Percentiles rank a stretch among this genome's conserved stretches.
Evolutionary conservation across 2,888 invertebrate species (phyloP).

Genomic region (Drosophila cognata): DNA sequence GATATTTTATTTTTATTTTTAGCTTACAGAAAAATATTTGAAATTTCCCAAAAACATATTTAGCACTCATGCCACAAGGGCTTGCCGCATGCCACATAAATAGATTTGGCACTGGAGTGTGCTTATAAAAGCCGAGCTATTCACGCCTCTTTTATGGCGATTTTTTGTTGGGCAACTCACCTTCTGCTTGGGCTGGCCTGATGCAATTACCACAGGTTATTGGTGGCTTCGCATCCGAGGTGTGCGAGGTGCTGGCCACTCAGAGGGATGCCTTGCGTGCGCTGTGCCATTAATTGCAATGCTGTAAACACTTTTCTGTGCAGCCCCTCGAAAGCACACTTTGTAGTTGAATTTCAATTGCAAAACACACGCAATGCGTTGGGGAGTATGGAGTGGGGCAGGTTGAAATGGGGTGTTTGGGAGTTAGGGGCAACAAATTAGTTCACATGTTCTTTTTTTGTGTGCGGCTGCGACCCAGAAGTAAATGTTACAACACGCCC

Average conservation of each 20-base stretch:
- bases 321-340: slow-evolving; percentile 36
- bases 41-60: neutral
- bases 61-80: neutral
- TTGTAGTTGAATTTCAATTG: slow-evolving; percentile 76
- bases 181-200: slow-evolving; percentile 5
- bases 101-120: slow-evolving; percentile 45
- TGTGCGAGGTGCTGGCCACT: slow-evolving; percentile 28
- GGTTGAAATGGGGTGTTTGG: slow-evolving; percentile 1
- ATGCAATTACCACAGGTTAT: slow-evolving; percentile 34
- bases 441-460: slow-evolving; percentile 54
- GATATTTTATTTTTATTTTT: neutral
- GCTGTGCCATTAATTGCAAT: slow-evolving; percentile 69
- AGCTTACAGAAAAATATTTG: neutral
- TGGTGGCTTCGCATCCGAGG: slow-evolving; percentile 27
- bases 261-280: slow-evolving; percentile 61
- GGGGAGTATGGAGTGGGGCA: neutral
- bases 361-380: slow-evolving; percentile 65
- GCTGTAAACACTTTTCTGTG: slow-evolving; percentile 69
- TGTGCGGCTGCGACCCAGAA: slow-evolving; percentile 52
- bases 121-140: slow-evolving; percentile 48
- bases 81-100: slow-evolving; percentile 57
- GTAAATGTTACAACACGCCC: slow-evolving; percentile 28
- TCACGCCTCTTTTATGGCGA: slow-evolving; percentile 65
- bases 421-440: slow-evolving; percentile 66
- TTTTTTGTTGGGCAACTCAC: neutral